These are phyloP conservation scores for Pluvialis apricaria DNA, from an alignment of 2,113 vertebrate species.

Conservation along the genomic window DNA sequence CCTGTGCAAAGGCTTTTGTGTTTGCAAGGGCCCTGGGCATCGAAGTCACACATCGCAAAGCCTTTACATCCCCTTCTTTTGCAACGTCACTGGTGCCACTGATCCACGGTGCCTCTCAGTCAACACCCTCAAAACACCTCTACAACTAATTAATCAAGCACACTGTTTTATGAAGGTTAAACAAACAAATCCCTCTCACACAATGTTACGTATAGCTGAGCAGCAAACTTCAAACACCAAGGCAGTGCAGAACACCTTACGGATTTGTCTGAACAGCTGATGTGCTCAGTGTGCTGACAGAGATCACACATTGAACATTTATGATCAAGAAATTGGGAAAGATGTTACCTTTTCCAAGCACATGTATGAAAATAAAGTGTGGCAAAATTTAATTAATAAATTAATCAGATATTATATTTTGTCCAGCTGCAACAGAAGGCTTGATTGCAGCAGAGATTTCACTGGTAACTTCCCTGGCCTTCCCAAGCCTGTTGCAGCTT, in stretches of 20 bases:
- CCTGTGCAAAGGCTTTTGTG: neutral
- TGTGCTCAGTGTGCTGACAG: neutral
- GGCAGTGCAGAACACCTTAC: neutral
- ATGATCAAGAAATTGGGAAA: neutral
- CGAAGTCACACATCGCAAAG: neutral
- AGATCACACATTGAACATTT: neutral
- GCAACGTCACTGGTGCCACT: neutral
- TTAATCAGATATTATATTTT: neutral
- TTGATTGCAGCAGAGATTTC: neutral
- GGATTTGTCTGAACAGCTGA: rapidly evolving
- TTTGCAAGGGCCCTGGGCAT: neutral
- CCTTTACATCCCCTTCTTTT: neutral
- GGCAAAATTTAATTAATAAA: neutral
- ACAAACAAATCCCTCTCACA: neutral
- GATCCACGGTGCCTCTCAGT: neutral
- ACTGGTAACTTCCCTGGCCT: neutral
- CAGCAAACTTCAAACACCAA: neutral
- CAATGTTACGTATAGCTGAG: neutral
- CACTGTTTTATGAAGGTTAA: neutral
- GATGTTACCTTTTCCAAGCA: neutral
- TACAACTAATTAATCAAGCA: neutral
- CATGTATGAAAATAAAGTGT: neutral
- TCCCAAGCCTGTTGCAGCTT: neutral
- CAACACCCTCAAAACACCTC: neutral
- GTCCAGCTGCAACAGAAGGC: neutral